Percentiles rank a stretch among this genome's conserved stretches.
These are phyloP conservation scores for Chaetophractus vellerosus DNA, from an alignment of 2,797 vertebrate genomes.

Conservation along the genomic window DNA sequence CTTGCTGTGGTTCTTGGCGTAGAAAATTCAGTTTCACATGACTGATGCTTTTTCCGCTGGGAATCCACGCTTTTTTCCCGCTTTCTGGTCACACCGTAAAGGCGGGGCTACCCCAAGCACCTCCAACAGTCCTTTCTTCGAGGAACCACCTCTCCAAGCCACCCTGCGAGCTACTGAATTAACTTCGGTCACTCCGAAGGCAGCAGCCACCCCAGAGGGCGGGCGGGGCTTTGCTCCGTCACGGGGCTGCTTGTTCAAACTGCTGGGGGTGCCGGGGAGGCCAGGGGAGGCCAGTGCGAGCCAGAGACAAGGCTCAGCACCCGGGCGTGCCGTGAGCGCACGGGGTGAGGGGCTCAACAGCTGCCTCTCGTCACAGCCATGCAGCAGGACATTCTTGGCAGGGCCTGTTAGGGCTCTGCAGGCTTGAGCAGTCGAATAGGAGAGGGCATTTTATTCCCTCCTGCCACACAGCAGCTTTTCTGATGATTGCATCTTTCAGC, in stretches of 20 bases:
- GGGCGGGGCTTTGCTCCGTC: background rate
- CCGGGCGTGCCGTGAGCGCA: background rate
- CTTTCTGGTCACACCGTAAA: background rate
- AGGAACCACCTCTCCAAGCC: background rate
- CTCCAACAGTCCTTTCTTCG: background rate
- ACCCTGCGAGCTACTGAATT: background rate
- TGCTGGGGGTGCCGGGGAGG: no score
- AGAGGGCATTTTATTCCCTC: background rate
- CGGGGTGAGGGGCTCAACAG: fast-evolving
- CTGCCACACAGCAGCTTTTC: background rate
- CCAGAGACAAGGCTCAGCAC: background rate
- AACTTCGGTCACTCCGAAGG: background rate
- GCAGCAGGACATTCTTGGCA: background rate
- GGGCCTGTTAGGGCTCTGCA: background rate
- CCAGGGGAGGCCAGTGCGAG: no score
- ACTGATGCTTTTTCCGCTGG: background rate
- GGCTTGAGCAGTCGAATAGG: background rate
- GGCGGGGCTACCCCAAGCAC: background rate
- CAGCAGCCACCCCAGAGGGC: background rate
- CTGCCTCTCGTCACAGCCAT: background rate
- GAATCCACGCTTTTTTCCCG: background rate
- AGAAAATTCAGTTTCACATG: background rate
- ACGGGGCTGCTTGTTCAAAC: no score
- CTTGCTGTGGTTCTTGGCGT: constrained; percentile 1
- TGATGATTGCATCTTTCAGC: background rate